A percentile compares a stretch with the other conserved stretches of the same genome.
Evolutionary conservation across 2,888 invertebrate genomes (phyloP).

Genomic region (Ophioninae sp.): DNA sequence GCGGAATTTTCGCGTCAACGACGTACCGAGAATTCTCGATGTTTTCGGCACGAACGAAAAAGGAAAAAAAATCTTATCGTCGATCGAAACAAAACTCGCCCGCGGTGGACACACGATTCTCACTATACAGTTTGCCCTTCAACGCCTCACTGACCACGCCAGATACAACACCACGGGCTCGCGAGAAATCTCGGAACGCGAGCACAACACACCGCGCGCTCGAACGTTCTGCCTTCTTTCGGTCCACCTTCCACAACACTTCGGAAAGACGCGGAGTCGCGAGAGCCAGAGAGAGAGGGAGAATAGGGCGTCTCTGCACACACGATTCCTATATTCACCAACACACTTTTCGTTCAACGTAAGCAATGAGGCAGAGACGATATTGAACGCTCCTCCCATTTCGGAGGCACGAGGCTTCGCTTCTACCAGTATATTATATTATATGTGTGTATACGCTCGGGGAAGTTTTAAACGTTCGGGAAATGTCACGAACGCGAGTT

Average conservation of each 20-base stretch:
- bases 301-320: constrained; percentile 52
- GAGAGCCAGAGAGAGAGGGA: constrained; percentile 39
- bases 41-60: constrained; percentile 29
- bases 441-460: constrained; percentile 4
- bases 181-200: constrained; percentile 77
- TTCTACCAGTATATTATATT: constrained; percentile 25
- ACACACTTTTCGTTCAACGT: constrained; percentile 58
- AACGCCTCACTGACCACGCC: constrained; percentile 79
- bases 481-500: background rate
- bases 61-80: constrained; percentile 26
- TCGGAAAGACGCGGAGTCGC: constrained; percentile 35
- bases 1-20: too few relatives aligned
- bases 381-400: constrained; percentile 59
- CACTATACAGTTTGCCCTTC: constrained; percentile 78
- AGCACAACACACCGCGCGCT: constrained; percentile 41
- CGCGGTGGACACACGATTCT: constrained; percentile 73
- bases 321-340: constrained; percentile 27
- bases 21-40: too few relatives aligned
- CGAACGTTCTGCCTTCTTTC: constrained; percentile 52
- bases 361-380: constrained; percentile 38
- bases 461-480: constrained; percentile 6
- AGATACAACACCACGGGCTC: constrained; percentile 77
- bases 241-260: constrained; percentile 46
- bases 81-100: constrained; percentile 41
- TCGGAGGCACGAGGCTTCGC: constrained; percentile 19